Evolutionary conservation across 2,113 vertebrate genomes (phyloP).

Genomic region (Phaetusa simplex): DNA sequence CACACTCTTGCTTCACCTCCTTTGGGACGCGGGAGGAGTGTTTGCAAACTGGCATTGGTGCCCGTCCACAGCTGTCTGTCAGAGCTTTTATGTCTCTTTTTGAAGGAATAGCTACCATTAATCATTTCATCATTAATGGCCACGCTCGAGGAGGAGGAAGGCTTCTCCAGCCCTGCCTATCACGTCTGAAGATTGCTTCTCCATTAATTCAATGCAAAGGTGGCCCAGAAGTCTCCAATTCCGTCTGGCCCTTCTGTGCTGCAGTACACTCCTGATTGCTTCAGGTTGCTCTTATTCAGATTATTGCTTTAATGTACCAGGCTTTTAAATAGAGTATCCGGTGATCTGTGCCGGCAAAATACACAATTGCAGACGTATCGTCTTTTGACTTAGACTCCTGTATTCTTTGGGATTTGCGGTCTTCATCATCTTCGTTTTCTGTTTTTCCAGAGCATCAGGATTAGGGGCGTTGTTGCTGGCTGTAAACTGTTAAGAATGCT

Average conservation of each 20-base stretch:
- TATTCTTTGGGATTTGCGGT: not conserved
- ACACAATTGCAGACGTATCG: not conserved
- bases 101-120: slow-evolving; percentile 66
- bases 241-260: slow-evolving; percentile 32
- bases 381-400: not conserved
- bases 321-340: not conserved
- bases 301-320: not conserved
- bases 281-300: not conserved
- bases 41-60: slow-evolving; percentile 72
- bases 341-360: not conserved
- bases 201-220: slow-evolving; percentile 39
- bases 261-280: not conserved
- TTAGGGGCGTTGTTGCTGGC: not conserved
- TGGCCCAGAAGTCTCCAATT: slow-evolving; percentile 17
- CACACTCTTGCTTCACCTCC: slow-evolving; percentile 75
- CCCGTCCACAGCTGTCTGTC: slow-evolving; percentile 70
- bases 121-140: slow-evolving; percentile 73
- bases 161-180: slow-evolving; percentile 6
- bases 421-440: not conserved
- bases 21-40: slow-evolving; percentile 62
- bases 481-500: not conserved
- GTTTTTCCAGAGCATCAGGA: not conserved
- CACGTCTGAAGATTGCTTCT: slow-evolving; percentile 3
- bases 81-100: slow-evolving; percentile 64
- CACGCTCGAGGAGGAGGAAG: not conserved